These are phyloP conservation scores for Drosophila anomalata DNA, from an alignment of 2,888 invertebrate genomes.

Conservation along the genomic window DNA sequence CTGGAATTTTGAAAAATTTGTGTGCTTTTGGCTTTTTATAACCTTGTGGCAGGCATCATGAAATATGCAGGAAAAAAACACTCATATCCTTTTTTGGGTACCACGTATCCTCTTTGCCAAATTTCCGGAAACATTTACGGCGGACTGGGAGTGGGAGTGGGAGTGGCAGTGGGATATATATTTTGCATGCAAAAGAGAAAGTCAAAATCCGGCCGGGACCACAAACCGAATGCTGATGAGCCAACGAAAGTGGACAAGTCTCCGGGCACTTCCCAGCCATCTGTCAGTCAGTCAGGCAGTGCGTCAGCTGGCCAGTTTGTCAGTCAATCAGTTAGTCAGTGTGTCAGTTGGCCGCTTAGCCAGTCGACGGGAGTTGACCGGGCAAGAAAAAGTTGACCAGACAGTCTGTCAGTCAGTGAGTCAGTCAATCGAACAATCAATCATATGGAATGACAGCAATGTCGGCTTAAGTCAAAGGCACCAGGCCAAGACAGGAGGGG, in stretches of 20 bases:
- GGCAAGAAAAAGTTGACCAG: slow-evolving; percentile 7
- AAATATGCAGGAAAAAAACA: not conserved
- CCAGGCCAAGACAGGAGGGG: slow-evolving; percentile 21
- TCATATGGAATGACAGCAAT: slow-evolving; percentile 72
- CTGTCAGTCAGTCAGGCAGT: slow-evolving; percentile 34
- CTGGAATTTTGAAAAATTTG: no score
- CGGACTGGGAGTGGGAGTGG: not conserved
- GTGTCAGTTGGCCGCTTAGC: not conserved
- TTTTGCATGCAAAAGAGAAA: slow-evolving; percentile 12
- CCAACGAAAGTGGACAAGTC: slow-evolving; percentile 24
- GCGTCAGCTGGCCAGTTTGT: not conserved
- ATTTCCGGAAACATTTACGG: slow-evolving; percentile 1
- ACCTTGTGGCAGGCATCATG: not conserved
- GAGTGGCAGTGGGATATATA: not conserved
- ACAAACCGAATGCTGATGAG: slow-evolving; percentile 43
- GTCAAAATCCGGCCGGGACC: slow-evolving; percentile 10
- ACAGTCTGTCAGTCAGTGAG: slow-evolving; percentile 40
- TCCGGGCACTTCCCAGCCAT: slow-evolving; percentile 30
- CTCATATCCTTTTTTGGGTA: not conserved
- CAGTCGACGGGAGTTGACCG: not conserved
- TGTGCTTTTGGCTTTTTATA: not conserved
- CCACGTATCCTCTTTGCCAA: slow-evolving; percentile 1
- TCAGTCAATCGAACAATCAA: slow-evolving; percentile 77
- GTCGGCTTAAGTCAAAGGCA: slow-evolving; percentile 70
- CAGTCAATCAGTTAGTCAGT: slow-evolving; percentile 12